Percentiles rank a stretch among this genome's conserved stretches.
Conservation (phyloP, 1,140 invertebrate genomes). For the Drosophila dunni region DNA sequence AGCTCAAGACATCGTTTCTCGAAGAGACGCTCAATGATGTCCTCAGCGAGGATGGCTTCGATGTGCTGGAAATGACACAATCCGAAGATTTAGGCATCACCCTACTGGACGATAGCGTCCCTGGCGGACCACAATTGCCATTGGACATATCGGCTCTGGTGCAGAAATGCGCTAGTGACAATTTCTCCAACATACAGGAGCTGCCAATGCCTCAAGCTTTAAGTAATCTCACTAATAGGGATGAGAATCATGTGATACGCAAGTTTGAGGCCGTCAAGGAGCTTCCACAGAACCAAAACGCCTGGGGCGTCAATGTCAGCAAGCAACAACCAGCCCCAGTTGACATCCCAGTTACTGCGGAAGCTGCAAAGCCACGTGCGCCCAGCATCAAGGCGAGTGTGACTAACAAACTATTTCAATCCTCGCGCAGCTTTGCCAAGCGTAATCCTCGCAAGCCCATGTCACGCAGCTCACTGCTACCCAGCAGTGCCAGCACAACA, state of each 20-base stretch:
- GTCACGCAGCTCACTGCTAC: slow-evolving; percentile 62
- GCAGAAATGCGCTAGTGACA: slow-evolving; percentile 32
- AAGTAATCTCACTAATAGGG: slow-evolving; percentile 59
- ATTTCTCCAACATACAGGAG: slow-evolving; percentile 48
- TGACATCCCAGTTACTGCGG: slow-evolving; percentile 8
- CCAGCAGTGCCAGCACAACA: background rate
- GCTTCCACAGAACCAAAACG: slow-evolving; percentile 82
- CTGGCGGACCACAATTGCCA: slow-evolving; percentile 65
- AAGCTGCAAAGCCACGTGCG: slow-evolving; percentile 50
- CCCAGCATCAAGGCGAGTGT: slow-evolving; percentile 85
- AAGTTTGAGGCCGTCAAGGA: slow-evolving; percentile 70
- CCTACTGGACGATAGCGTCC: slow-evolving; percentile 49
- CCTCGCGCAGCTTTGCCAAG: slow-evolving; percentile 87
- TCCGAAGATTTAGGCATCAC: slow-evolving; percentile 62
- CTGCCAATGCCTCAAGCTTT: slow-evolving; percentile 42
- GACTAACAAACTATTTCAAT: slow-evolving; percentile 88
- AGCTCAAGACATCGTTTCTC: slow-evolving; percentile 89
- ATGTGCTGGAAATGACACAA: slow-evolving; percentile 83
- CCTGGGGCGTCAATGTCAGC: slow-evolving; percentile 87
- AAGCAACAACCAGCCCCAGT: slow-evolving; percentile 69
- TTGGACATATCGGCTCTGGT: slow-evolving; percentile 63
- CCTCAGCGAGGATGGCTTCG: slow-evolving; percentile 82
- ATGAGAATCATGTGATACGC: slow-evolving; percentile 66
- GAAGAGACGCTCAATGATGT: slow-evolving; percentile 88
- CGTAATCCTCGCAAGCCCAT: slow-evolving; percentile 91